These are phyloP conservation scores for Orchestia grillus DNA, from an alignment of 1,140 invertebrate species.

Conservation along the genomic window DNA sequence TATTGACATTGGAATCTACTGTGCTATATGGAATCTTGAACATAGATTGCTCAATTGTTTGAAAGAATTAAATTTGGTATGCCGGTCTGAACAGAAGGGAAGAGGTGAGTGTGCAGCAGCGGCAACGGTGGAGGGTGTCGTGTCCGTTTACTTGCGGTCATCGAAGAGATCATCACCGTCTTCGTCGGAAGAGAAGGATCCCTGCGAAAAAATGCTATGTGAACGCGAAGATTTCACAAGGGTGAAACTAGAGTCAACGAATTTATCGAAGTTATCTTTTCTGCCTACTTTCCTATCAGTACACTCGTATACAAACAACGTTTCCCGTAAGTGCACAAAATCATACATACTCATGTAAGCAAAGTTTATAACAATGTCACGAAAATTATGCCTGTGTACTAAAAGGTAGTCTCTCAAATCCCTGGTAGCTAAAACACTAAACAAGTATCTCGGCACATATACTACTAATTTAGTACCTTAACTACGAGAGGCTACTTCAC, in stretches of 20 bases:
- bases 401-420: too few relatives aligned
- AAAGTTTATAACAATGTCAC: too few relatives aligned
- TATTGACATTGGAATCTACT: not conserved
- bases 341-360: too few relatives aligned
- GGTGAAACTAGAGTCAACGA: not conserved
- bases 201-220: not conserved
- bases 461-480: too few relatives aligned
- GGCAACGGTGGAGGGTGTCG: not conserved
- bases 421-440: too few relatives aligned
- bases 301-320: not conserved
- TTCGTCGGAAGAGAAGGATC: not conserved
- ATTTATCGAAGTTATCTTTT: not conserved
- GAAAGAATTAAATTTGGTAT: not conserved
- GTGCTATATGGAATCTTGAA: not conserved
- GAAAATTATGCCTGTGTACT: too few relatives aligned
- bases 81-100: not conserved
- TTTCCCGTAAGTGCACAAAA: too few relatives aligned
- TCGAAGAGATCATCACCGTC: constrained; percentile 28
- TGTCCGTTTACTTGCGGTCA: constrained; percentile 13
- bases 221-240: not conserved
- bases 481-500: too few relatives aligned
- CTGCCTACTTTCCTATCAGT: not conserved
- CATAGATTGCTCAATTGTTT: not conserved
- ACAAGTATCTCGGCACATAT: too few relatives aligned
- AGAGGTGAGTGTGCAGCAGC: constrained; percentile 12